A percentile compares a stretch with the other conserved stretches of the same genome.
Evolutionary conservation across 2,797 vertebrate species (phyloP).

Genomic region (Sphaeramia orbicularis): DNA sequence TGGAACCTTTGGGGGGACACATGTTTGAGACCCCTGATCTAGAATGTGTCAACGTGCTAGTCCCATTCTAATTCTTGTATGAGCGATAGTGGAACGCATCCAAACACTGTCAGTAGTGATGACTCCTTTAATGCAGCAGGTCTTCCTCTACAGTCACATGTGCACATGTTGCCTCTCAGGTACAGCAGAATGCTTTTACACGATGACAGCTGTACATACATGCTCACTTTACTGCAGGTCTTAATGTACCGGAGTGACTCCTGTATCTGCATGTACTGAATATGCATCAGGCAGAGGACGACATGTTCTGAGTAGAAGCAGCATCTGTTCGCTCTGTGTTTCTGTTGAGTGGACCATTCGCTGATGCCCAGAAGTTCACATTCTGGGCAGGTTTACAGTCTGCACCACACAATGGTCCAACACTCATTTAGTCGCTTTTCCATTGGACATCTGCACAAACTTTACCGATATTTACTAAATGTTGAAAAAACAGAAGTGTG

Average conservation of each 20-base stretch:
- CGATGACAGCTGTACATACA: constrained; percentile 53
- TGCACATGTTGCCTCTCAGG: constrained; percentile 52
- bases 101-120: constrained; percentile 56
- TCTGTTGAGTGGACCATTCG: constrained; percentile 64
- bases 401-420: no score
- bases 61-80: constrained; percentile 73
- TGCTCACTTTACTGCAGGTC: constrained; percentile 40
- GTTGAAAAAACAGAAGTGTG: no score
- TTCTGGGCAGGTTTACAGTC: constrained; percentile 61
- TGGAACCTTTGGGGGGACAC: no score
- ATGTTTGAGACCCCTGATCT: background rate
- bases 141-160: constrained; percentile 41
- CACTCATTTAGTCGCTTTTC: no score
- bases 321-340: constrained; percentile 68
- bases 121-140: constrained; percentile 45
- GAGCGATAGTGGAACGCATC: constrained; percentile 55
- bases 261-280: no score
- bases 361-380: constrained; percentile 68
- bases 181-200: constrained; percentile 78
- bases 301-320: constrained; percentile 42
- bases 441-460: no score
- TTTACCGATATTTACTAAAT: no score
- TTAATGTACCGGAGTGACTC: constrained; percentile 52
- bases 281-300: constrained; percentile 71
- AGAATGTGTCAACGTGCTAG: constrained; percentile 27